Percentiles rank a stretch among this genome's conserved stretches.
Conservation (phyloP, 2,797 vertebrate species). For the Holocentrus rufus region DNA sequence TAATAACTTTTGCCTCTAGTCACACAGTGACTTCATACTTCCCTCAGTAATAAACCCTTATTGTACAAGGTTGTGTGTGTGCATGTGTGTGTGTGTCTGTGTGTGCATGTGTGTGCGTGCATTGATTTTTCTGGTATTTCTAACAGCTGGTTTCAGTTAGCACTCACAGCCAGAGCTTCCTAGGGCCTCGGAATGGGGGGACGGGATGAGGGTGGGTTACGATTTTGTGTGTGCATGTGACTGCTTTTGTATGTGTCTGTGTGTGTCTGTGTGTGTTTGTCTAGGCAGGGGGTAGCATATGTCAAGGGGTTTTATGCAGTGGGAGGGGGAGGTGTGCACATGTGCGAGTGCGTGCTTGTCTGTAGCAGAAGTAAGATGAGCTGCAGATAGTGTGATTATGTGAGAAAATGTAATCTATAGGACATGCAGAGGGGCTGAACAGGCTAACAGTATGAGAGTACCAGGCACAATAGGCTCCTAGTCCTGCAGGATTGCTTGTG, state of each 20-base stretch:
- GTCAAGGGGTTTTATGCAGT: slow-evolving; percentile 12
- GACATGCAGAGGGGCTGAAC: not conserved
- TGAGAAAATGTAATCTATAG: not conserved
- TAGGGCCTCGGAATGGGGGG: slow-evolving; percentile 67
- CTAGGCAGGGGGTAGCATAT: not conserved
- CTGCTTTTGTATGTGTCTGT: not conserved
- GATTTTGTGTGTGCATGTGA: slow-evolving; percentile 16
- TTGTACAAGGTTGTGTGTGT: slow-evolving; percentile 58
- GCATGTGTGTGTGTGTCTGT: slow-evolving; percentile 59
- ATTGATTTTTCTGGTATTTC: slow-evolving; percentile 77
- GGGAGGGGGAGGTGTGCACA: not conserved
- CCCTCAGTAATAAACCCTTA: slow-evolving; percentile 73
- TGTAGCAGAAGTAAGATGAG: not conserved
- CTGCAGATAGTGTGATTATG: slow-evolving; percentile 7
- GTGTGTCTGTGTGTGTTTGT: slow-evolving; percentile 11
- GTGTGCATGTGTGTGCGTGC: slow-evolving; percentile 59
- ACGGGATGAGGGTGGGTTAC: slow-evolving; percentile 23
- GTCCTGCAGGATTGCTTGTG: too few species aligned
- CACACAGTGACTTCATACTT: slow-evolving; percentile 66
- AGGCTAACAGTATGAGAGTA: not conserved
- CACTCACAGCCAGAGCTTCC: slow-evolving; percentile 75
- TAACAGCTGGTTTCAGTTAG: slow-evolving; percentile 83
- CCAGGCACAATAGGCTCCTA: too few species aligned
- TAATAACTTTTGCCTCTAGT: slow-evolving; percentile 55
- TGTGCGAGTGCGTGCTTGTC: not conserved